Base-by-base conservation (phyloP, 1,140 invertebrate species). In the Dendroctonus ponderosae region DNA sequence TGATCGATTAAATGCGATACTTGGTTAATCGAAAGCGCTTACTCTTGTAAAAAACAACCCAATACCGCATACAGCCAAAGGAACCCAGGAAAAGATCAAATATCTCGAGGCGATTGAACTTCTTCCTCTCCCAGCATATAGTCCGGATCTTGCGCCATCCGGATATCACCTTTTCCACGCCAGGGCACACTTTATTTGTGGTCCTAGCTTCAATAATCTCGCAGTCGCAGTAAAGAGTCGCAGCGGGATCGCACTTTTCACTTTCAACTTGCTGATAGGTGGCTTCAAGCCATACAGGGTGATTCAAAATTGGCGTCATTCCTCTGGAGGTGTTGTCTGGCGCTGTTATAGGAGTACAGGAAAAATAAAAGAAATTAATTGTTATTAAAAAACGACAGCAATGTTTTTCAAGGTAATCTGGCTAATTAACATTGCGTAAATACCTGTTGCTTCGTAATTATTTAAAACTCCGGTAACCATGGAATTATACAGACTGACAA, bases 61-160 rank as follows among this genome's bases (percentile, higher is more conserved):
- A n/a, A 7, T 6, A 51, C 7, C 49, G 15, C 49, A 51, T 51
- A 51, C 49, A 8, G 12, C 49, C 12, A 14, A 6, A 8, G 7
- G 12, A 6, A 51, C 12, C 12, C 8, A 51, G 49, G 49, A 51
- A 51, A 51, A 51, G 14, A 51, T 51, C 6, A 7, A 14, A 14
- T n/a, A 14, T n/a, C 49, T 51, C 7, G 6, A 7, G 8, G 49
- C 7, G 15, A 51, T 7, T 51, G 49, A 51, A 51, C 7, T 51
- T 51, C 49, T 51, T 51, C 12, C 49, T n/a, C 49, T n/a, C 15
- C 49, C 49, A 8, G 49, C 49, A 51, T 51, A 51, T 14, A 51
- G 49, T 51, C 49, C 49, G 49, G 49, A 51, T 14, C 49, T 51
- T 51, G 49, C 49, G 49, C 7, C 12, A 7, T 51, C 49, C 14